A percentile compares a stretch with the other conserved stretches of the same genome.
Evolutionary conservation across 2,113 vertebrate species (phyloP).

Genomic region (Poeciliopsis retropinna): DNA sequence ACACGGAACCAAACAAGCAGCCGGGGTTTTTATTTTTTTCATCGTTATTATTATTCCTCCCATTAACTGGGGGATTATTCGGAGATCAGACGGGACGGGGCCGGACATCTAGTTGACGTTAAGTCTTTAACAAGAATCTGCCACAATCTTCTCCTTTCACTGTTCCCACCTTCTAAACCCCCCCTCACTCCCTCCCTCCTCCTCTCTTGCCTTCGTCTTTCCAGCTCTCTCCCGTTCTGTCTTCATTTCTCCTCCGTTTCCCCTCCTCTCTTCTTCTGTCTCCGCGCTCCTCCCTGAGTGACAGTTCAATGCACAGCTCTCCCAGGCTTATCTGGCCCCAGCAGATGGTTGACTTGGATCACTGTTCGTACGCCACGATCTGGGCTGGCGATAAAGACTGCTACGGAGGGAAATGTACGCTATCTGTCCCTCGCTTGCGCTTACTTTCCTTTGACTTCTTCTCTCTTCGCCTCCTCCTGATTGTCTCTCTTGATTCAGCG

Average conservation of each 20-base stretch:
- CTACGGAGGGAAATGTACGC: conserved; percentile 66
- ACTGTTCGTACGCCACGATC: conserved; percentile 97
- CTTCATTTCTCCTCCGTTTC: conserved; percentile 58
- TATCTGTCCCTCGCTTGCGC: conserved; percentile 48
- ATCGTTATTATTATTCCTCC: conserved; percentile 37
- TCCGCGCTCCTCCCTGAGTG: conserved; percentile 83
- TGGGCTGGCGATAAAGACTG: conserved; percentile 89
- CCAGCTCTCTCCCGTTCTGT: conserved; percentile 39
- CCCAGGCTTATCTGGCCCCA: conserved; percentile 97
- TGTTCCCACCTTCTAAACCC: conserved; percentile 52
- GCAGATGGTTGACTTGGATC: conserved; percentile 99
- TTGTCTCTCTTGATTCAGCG: conserved; percentile 16
- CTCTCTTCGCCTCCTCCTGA: conserved; percentile 44
- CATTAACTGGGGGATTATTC: conserved; percentile 64
- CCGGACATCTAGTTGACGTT: conserved; percentile 71
- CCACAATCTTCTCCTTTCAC: conserved; percentile 69
- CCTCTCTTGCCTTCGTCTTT: conserved; percentile 1
- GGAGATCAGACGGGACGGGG: conserved; percentile 44
- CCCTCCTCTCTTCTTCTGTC: conserved; percentile 49
- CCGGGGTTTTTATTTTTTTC: background rate
- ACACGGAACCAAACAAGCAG: conserved; percentile 38
- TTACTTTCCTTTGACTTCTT: conserved; percentile 49
- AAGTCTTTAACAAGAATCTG: conserved; percentile 69
- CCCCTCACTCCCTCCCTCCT: conserved; percentile 32
- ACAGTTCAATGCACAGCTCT: conserved; percentile 95